Evolutionary conservation across 2,113 vertebrate species (phyloP), one percentile per base, ranked within the genome.

Genomic region (Chaetodon trifascialis): DNA sequence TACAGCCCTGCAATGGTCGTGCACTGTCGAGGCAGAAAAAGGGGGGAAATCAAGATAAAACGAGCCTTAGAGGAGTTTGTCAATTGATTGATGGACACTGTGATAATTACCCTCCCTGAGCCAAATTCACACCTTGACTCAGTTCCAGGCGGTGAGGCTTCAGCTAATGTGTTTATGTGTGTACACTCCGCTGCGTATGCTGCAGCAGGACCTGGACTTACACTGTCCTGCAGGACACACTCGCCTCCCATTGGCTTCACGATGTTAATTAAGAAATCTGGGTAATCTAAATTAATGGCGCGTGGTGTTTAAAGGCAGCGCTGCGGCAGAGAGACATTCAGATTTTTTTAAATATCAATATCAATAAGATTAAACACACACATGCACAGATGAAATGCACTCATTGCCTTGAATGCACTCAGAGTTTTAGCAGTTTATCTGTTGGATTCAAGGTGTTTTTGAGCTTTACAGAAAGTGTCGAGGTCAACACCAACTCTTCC

Each of bases 21-120:
- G 7, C 9, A 34, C 73, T 67, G 58, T 63, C 47, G 65, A 46
- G 14, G 42, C 4, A 42, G 49, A n/a, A n/a, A 14, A 56, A 21
- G 11, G 4, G 12, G 12, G 3, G 19, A 65, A 74, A 69, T 42
- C 40, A 65, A 69, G 60, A 75, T 63, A 56, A 73, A 80, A 21
- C 44, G 4, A 46, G 55, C 82, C 42, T 73, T 21, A 64, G 63
- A 68, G 64, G n/a, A 83, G 36, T 73, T 81, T 81, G 73, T 84
- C 59, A 46, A 47, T 42, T 79, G 78, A 88, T 74, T 76, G 86
- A 86, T 68, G 21, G 87, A 79, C 84, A 67, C 36, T 5, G 21
- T 59, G 71, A 89, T 91, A 86, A 90, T 78, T 85, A 83, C 23
- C 73, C 77, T 76, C 81, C 59, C n/a, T 68, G 74, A 62, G 76